Conservation (phyloP, 1,140 invertebrate genomes). For the Pristionchus pacificus region DNA sequence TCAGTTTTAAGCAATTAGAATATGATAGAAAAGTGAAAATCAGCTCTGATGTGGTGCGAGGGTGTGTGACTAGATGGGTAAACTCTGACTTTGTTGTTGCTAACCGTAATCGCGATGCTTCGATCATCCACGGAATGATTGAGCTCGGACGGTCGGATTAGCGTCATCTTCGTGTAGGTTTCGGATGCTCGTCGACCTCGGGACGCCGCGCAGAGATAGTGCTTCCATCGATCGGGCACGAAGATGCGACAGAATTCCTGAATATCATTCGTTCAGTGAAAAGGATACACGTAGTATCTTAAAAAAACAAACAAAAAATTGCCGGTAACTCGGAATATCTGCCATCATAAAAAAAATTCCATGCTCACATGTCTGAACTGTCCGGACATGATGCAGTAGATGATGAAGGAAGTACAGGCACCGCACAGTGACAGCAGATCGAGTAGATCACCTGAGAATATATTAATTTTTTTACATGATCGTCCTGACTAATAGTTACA, state of each 20-base stretch:
- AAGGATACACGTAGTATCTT: no score
- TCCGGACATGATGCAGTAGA: conserved; percentile 55
- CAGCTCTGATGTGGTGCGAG: no score
- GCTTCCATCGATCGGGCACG: conserved; percentile 35
- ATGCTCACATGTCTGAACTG: conserved; percentile 55
- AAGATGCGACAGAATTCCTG: conserved; percentile 55
- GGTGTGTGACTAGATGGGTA: no score
- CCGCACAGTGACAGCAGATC: conserved; percentile 52
- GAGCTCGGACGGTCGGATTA: not conserved
- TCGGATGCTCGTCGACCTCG: conserved; percentile 27
- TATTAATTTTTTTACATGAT: conserved; percentile 44
- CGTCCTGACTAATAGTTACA: conserved; percentile 26
- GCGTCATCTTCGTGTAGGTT: conserved; percentile 22
- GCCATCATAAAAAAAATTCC: no score
- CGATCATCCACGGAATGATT: not conserved
- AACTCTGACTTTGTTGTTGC: no score
- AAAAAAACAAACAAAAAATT: no score
- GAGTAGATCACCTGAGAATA: conserved; percentile 52
- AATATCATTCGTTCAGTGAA: conserved; percentile 17
- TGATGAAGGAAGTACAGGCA: conserved; percentile 53
- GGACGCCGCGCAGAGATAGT: conserved; percentile 16
- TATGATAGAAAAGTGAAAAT: no score
- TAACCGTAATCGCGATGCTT: not conserved
- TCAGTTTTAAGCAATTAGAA: no score
- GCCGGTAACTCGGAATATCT: no score